Percentiles rank a stretch among this genome's conserved stretches.
These are phyloP conservation scores for Euleptes europaea DNA, from an alignment of 2,113 vertebrate genomes.

Conservation along the genomic window DNA sequence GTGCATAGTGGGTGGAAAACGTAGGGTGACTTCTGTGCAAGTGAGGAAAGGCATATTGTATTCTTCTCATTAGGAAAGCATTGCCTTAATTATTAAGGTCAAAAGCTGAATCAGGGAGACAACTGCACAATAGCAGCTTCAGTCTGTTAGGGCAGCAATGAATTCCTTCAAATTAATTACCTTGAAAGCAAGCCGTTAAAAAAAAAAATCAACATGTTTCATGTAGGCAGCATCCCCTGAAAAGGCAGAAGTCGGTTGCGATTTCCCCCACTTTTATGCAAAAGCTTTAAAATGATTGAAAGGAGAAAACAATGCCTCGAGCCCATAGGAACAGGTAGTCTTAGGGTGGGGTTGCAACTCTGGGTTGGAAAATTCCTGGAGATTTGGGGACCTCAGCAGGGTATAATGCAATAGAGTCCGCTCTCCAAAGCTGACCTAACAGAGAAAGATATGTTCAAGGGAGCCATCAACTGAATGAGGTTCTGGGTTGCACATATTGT, in stretches of 20 bases:
- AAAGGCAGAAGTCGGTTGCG: slow-evolving; percentile 46
- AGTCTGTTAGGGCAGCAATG: slow-evolving; percentile 32
- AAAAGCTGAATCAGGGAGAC: slow-evolving; percentile 33
- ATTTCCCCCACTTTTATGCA: slow-evolving; percentile 47
- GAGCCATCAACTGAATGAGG: no score
- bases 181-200: slow-evolving; percentile 43
- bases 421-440: no score
- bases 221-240: slow-evolving; percentile 31
- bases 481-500: no score
- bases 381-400: no score
- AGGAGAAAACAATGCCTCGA: slow-evolving; percentile 20
- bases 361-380: no score
- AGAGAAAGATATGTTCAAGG: no score
- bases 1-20: background rate
- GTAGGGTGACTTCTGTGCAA: background rate
- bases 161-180: slow-evolving; percentile 56
- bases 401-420: no score
- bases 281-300: slow-evolving; percentile 38
- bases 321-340: background rate
- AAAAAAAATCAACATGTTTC: slow-evolving; percentile 44
- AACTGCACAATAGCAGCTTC: slow-evolving; percentile 43
- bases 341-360: background rate
- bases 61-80: slow-evolving; percentile 39
- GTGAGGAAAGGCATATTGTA: slow-evolving; percentile 46
- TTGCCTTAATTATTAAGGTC: slow-evolving; percentile 55